Evolutionary conservation across 2,888 invertebrate genomes (phyloP), one percentile per base, ranked within the genome.

Genomic region (Campoplex nolae): DNA sequence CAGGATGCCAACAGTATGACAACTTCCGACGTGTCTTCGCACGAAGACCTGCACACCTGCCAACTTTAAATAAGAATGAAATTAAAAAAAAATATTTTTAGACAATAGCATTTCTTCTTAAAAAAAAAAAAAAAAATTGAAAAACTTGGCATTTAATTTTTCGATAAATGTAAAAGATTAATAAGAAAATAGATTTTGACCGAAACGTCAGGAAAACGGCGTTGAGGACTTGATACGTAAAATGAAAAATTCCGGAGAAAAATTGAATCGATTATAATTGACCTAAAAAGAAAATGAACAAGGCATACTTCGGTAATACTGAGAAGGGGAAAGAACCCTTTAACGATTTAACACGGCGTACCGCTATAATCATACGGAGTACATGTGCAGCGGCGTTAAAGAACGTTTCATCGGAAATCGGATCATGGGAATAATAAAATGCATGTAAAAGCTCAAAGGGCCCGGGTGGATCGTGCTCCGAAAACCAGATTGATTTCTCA

Each of bases 401-500:
- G 70, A 68, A 70, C 51, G 48, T 73, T 48, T 65, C 38, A n/a
- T 80, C 16, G 56, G 70, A 79, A 86, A 83, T 83, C 86, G 79
- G 83, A 76, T 76, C 78, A 71, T 70, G 54, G 76, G 71, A 80
- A 84, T 76, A 73, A 83, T 83, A 73, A 86, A 83, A 73, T 65
- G 79, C 51, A 51, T 68, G 35, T 32, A 32, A 4, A 28, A 71
- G 56, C 76, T 73, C 23, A 71, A 86, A 83, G 79, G 78, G 74
- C 68, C 75, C 62, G 73, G 62, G 48, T 58, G 68, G 71, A 58
- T 58, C 77, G 84, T 83, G 86, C 73, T 73, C 81, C 84, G 84
- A 84, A 82, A 82, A 78, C 86, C 62, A 81, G 77, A 87, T 84
- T 81, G 84, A 84, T 87, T 81, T 87, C 67, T 77, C 67, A 51